Evolutionary conservation across 1,140 invertebrate species (phyloP).

Genomic region (Drosophila azteca): DNA sequence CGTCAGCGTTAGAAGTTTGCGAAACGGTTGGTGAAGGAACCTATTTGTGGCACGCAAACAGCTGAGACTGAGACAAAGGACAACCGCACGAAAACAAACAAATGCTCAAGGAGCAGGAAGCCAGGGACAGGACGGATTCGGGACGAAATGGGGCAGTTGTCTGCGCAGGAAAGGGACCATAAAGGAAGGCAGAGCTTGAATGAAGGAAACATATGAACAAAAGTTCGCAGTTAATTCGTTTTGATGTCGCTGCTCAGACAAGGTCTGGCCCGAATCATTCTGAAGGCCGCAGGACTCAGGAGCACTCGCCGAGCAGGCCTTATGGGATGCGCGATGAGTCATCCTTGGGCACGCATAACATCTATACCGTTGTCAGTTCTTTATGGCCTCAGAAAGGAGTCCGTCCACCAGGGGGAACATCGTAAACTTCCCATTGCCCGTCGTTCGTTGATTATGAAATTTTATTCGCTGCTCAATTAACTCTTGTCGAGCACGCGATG

Average conservation of each 20-base stretch:
- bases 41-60: constrained; percentile 70
- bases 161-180: constrained; percentile 28
- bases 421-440: constrained; percentile 65
- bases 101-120: constrained; percentile 36
- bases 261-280: constrained; percentile 29
- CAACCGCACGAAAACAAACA: constrained; percentile 58
- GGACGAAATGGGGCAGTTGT: constrained; percentile 46
- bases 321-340: constrained; percentile 46
- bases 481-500: constrained; percentile 66
- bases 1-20: background rate
- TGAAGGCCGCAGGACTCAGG: constrained; percentile 53
- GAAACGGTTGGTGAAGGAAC: constrained; percentile 40
- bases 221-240: constrained; percentile 63
- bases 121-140: constrained; percentile 1
- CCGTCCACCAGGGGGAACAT: constrained; percentile 28
- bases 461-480: constrained; percentile 73
- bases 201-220: constrained; percentile 36
- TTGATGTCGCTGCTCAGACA: constrained; percentile 21
- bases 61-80: constrained; percentile 59
- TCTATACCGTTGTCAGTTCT: constrained; percentile 42
- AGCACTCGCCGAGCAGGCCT: too few species aligned
- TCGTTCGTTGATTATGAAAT: constrained; percentile 69
- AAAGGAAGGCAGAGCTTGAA: background rate
- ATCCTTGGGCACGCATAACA: constrained; percentile 47
- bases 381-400: constrained; percentile 53